These are phyloP conservation scores for Apolygus lucorum DNA, from an alignment of 1,140 invertebrate species.

Conservation along the genomic window DNA sequence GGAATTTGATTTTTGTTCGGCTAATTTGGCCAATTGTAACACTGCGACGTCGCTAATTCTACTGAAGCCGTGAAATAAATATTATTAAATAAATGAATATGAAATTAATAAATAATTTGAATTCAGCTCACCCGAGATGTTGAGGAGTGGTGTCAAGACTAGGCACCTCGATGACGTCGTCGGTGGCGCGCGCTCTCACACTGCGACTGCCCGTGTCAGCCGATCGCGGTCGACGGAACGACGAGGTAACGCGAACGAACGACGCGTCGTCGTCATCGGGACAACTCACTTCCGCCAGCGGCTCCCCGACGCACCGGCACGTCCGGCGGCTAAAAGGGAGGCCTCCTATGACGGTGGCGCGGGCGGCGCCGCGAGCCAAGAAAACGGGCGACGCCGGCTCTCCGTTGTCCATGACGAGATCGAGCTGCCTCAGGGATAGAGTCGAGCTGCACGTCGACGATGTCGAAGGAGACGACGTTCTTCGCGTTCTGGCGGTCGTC, in stretches of 20 bases:
- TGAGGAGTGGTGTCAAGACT: background rate
- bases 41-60: too few species aligned
- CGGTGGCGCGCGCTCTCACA: too few species aligned
- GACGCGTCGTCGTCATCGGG: background rate
- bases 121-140: background rate
- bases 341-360: conserved; percentile 1
- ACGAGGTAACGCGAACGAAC: background rate
- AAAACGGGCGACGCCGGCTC: background rate
- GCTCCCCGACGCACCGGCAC: background rate
- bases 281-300: background rate
- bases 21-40: too few species aligned
- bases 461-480: background rate
- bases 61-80: too few species aligned
- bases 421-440: background rate
- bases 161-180: background rate
- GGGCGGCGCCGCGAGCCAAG: background rate
- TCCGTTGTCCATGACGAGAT: background rate
- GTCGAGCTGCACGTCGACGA: background rate
- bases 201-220: too few species aligned
- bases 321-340: background rate
- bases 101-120: too few species aligned
- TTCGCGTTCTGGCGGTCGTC: background rate
- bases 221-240: background rate
- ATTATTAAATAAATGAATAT: too few species aligned
- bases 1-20: too few species aligned